A percentile compares a stretch with the other conserved stretches of the same genome.
Conservation (phyloP, 2,888 invertebrate species). For the Idaea biselata region DNA sequence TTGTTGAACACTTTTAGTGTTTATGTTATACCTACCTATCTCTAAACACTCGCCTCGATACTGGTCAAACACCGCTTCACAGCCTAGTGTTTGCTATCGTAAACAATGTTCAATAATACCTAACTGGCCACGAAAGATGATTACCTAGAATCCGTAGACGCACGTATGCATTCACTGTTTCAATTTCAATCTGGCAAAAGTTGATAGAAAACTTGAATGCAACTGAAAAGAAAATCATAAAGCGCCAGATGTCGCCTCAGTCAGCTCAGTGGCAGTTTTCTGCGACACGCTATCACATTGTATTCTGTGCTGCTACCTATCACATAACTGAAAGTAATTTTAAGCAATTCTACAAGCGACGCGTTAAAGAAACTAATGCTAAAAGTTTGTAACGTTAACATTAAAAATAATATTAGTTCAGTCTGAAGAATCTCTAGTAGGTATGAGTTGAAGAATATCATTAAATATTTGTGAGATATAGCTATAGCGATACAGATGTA, state of each 20-base stretch:
- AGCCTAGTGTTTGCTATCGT: conserved; percentile 8
- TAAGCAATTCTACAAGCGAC: conserved; percentile 44
- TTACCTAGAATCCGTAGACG: conserved; percentile 34
- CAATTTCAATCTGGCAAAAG: conserved; percentile 17
- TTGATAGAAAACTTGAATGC: conserved; percentile 57
- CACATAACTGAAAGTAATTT: conserved; percentile 45
- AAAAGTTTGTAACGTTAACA: conserved; percentile 2
- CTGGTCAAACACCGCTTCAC: conserved; percentile 10
- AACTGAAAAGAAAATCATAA: conserved; percentile 71
- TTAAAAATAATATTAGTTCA: conserved; percentile 20
- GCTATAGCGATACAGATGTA: conserved; percentile 44
- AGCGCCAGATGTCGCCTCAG: conserved; percentile 58
- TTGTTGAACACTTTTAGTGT: conserved; percentile 50
- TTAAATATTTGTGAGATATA: conserved; percentile 41
- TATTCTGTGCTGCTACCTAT: background rate
- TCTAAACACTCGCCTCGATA: conserved; percentile 35
- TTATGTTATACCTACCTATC: conserved; percentile 42
- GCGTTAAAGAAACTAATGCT: conserved; percentile 25
- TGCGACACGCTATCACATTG: conserved; percentile 42
- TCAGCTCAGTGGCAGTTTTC: conserved; percentile 50
- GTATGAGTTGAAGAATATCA: conserved; percentile 31
- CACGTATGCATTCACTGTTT: conserved; percentile 44
- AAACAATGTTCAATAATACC: conserved; percentile 13
- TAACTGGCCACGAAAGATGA: conserved; percentile 12
- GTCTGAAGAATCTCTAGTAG: conserved; percentile 32